Evolutionary conservation across 2,113 vertebrate species (phyloP), one percentile per base, ranked within the genome.

Genomic region (Alligator sinensis): DNA sequence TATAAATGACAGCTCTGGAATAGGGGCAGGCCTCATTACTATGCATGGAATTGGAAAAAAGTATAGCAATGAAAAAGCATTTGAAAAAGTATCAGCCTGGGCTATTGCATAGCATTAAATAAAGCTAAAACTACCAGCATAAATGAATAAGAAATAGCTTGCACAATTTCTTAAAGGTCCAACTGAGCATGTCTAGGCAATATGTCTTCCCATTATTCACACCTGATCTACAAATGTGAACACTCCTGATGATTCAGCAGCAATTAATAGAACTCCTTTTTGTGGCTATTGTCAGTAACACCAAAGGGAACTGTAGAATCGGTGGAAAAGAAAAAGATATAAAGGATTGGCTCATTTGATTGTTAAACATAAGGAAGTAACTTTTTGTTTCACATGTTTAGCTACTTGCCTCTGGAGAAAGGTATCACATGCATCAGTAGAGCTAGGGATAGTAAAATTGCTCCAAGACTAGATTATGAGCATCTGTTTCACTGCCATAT

Each of bases 161-260:
- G 8, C 16, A 70, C 6, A 24, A 25, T n/a, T 61, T 91, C 86
- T 85, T 60, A 55, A 17, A 92, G 4, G 13, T 81, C 60, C 28
- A 92, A 28, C 13, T 78, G 60, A 86, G 5, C 57, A 38, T 27
- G 59, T 0, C 18, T 17, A 83, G 57, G 57, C n/a, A 72, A 87
- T 95, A 89, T 85, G 19, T 89, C 74, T 83, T 75, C 8, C 16
- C 82, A 28, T 82, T 80, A 59, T 28, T 87, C 30, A 77, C 47
- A 89, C 1, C 5, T 83, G 62, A 82, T 92, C 54, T 85, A 78
- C 61, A 82, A 77, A 91, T 25, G 17, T 80, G 60, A 81, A 30
- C 68, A 34, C 2, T 28, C 66, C 63, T 80, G 87, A 80, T 87
- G 82, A 89, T 80, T 89, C 89, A 91, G 68, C 63, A 91, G 15